Evolutionary conservation across 2,113 vertebrate genomes (phyloP), one percentile per base, ranked within the genome.

Genomic region (Rhodinocichla rosea): DNA sequence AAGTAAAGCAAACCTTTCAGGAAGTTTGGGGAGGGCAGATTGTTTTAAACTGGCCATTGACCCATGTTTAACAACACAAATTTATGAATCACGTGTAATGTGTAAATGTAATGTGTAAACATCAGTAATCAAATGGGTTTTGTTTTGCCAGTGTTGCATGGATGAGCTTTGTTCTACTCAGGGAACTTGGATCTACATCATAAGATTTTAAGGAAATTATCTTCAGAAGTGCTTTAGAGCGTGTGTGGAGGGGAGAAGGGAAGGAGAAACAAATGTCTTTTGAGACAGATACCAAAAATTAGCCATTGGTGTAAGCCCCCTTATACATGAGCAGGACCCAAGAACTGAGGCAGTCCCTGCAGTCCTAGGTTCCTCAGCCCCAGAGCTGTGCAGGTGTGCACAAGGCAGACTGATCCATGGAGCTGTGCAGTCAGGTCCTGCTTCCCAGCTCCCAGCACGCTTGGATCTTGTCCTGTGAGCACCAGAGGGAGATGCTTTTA

Each of bases 351-450:
- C 16, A 17, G 33, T 11, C 3, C 0, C 60, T 63, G 40, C 37
- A 40, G 52, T 30, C 26, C 23, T 1, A 1, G 35, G 23, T 14
- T 84, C 53, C 52, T 49, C 52, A 44, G 65, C 30, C 26, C 27
- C 69, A 6, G 26, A 49, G 44, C 26, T 32, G 39, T 69, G 32
- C 2, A 3, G 47, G 21, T 70, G 27, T 42, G 35, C 44, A 68
- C 30, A 9, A 9, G 50, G 27, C 28, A 9, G 3, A 15, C 5
- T 44, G 50, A 79, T 15, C 3, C 2, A 28, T 2, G 3, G 16
- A 53, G 24, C 16, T 65, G 6, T 1, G 9, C 67, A 69, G 27
- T 67, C 19, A 30, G 1, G 1, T 50, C 0, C 0, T 79, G 84
- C 30, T 84, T 62, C 44, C 33, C 77, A 71, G 56, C 39, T 82